phyloP scores from a whole-genome alignment of 2,113 vertebrate genomes.

The Poecilia latipinna region DNA sequence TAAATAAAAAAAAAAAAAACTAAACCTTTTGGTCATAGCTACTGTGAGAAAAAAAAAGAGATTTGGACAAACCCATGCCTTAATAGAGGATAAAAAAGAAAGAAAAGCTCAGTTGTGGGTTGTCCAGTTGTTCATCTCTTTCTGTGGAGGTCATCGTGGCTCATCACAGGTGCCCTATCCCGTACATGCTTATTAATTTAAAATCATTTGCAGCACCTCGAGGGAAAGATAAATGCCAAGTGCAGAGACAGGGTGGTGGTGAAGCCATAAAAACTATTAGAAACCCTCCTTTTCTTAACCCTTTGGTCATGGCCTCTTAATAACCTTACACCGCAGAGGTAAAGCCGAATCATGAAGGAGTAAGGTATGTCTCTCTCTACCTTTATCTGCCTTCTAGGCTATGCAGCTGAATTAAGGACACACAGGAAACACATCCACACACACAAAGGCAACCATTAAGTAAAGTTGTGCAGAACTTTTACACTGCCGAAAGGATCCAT shows the following conservation, averaged over 20 bases:
- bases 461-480: slow-evolving; percentile 41
- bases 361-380: slow-evolving; percentile 53
- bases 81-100: slow-evolving; percentile 14
- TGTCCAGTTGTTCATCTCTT: slow-evolving; percentile 49
- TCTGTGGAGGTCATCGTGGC: slow-evolving; percentile 47
- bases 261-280: slow-evolving; percentile 85
- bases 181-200: slow-evolving; percentile 83
- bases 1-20: neutral
- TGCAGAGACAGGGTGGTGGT: slow-evolving; percentile 75
- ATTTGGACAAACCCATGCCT: slow-evolving; percentile 7
- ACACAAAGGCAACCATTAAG: slow-evolving; percentile 35
- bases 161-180: slow-evolving; percentile 59
- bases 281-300: slow-evolving; percentile 75
- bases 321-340: slow-evolving; percentile 67
- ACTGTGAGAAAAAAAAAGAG: neutral
- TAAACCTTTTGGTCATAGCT: neutral
- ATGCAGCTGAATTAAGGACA: slow-evolving; percentile 58
- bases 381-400: slow-evolving; percentile 67
- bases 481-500: slow-evolving; percentile 42
- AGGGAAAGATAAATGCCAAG: slow-evolving; percentile 82
- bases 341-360: slow-evolving; percentile 71
- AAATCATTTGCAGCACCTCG: slow-evolving; percentile 79
- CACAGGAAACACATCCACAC: slow-evolving; percentile 17
- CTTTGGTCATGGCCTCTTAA: slow-evolving; percentile 80
- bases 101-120: slow-evolving; percentile 10